These are phyloP conservation scores for Galerucella pusilla DNA, from an alignment of 2,888 invertebrate species.

Conservation along the genomic window DNA sequence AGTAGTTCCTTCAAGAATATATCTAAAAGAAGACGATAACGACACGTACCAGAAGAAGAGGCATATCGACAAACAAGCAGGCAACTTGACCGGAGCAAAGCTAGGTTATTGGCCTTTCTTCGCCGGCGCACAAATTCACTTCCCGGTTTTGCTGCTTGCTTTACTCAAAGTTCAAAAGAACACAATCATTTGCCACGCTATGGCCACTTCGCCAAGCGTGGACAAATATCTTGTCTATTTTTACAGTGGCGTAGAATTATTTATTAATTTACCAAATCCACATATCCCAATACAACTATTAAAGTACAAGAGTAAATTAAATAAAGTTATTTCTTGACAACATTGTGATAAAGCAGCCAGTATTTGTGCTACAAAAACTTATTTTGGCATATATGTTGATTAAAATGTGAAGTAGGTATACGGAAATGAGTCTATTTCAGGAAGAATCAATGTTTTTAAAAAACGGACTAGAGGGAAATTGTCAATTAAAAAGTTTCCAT, in stretches of 20 bases:
- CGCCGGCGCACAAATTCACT: slow-evolving; percentile 51
- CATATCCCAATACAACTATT: too few species aligned
- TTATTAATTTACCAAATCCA: neutral
- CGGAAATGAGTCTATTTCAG: too few species aligned
- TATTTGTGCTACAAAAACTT: too few species aligned
- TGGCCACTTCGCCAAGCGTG: slow-evolving; percentile 57
- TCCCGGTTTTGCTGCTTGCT: slow-evolving; percentile 57
- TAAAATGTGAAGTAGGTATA: too few species aligned
- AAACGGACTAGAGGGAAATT: too few species aligned
- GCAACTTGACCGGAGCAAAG: slow-evolving; percentile 57
- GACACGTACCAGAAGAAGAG: slow-evolving; percentile 32
- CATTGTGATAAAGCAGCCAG: too few species aligned
- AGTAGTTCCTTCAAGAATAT: slow-evolving; percentile 26
- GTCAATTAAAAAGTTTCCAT: too few species aligned
- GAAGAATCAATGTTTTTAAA: too few species aligned
- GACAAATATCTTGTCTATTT: slow-evolving; percentile 56
- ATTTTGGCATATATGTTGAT: too few species aligned
- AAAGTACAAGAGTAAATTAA: too few species aligned
- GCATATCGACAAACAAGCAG: slow-evolving; percentile 43
- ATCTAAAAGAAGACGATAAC: slow-evolving; percentile 30
- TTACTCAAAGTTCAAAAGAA: slow-evolving; percentile 48
- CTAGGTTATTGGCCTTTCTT: slow-evolving; percentile 58
- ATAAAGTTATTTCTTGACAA: too few species aligned
- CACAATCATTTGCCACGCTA: slow-evolving; percentile 58
- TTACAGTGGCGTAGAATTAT: slow-evolving; percentile 40